A percentile compares a stretch with the other conserved stretches of the same genome.
Evolutionary conservation across 1,140 invertebrate genomes (phyloP).

Genomic region (Tetramorium alpestre): DNA sequence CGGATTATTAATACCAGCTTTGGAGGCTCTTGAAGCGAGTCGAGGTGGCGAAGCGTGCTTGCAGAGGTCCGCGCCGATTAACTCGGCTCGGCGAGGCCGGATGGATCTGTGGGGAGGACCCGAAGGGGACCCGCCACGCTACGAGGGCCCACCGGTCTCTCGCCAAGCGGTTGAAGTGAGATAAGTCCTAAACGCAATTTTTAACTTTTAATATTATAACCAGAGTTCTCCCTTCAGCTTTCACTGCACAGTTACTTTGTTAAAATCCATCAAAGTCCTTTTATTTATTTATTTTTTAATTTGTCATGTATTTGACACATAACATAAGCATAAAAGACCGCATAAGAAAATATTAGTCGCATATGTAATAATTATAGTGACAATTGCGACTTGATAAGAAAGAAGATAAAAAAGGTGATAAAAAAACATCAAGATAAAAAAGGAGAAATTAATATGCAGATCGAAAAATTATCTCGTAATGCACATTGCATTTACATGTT

Average conservation of each 20-base stretch:
- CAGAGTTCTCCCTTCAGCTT: background rate
- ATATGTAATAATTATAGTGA: background rate
- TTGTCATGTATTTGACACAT: background rate
- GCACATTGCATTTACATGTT: slow-evolving; percentile 8
- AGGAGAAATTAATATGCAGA: background rate
- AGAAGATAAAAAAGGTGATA: no score
- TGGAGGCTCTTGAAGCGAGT: slow-evolving; percentile 65
- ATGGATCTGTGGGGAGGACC: slow-evolving; percentile 31
- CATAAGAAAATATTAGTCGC: background rate
- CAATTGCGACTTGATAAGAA: background rate
- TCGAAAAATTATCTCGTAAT: slow-evolving; percentile 21
- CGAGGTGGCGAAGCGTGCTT: slow-evolving; percentile 75
- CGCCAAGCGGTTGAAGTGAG: slow-evolving; percentile 48
- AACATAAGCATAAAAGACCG: background rate
- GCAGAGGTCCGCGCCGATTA: slow-evolving; percentile 77
- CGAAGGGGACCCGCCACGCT: background rate
- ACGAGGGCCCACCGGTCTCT: slow-evolving; percentile 27
- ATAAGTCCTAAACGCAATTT: slow-evolving; percentile 63
- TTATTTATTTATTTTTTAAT: background rate
- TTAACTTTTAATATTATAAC: slow-evolving; percentile 65
- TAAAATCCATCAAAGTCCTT: slow-evolving; percentile 19
- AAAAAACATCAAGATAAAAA: background rate
- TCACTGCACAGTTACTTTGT: slow-evolving; percentile 1
- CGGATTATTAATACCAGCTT: slow-evolving; percentile 74
- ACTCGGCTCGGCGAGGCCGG: slow-evolving; percentile 66